Evolutionary conservation across 2,113 vertebrate genomes (phyloP), one percentile per base, ranked within the genome.

Genomic region (Oophaga pumilio): DNA sequence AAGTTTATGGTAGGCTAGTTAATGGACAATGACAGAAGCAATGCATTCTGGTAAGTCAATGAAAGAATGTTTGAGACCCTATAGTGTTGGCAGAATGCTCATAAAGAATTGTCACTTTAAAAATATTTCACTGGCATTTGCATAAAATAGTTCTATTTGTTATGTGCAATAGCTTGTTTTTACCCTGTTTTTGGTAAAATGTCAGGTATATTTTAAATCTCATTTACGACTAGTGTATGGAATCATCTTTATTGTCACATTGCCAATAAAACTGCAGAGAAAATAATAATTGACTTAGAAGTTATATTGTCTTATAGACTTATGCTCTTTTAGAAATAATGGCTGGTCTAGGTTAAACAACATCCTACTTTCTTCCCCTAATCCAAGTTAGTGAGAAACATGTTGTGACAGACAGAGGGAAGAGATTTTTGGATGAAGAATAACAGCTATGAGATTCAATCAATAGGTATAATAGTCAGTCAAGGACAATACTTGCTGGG

Each of bases 401-500:
- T 76, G 56, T 78, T 86, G 49, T 86, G 84, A 78, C 84, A 86
- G 73, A 53, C 71, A 77, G 22, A 78, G 28, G 53, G 28, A 52
- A 17, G 53, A 76, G 56, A 86, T 86, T 59, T 86, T 78, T 77
- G 84, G 73, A 78, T 77, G 84, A 86, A 85, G 84, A 76, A 78
- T 86, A 60, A 59, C 43, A 86, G 59, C 33, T 26, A 64, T 43
- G 76, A 66, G 73, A 86, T 86, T 86, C 62, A 86, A 86, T 86
- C 73, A 77, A 86, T 86, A 78, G 56, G 43, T 66, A 77, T 86
- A 77, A 77, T 77, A 77, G 74, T 20, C 71, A 85, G 84, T 86
- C 74, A 52, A 86, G 84, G 74, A 86, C 84, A 77, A 78, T 86
- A 52, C 84, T 85, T 60, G 53, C 84, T 76, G 84, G 84, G 84